Percentiles rank a stretch among this genome's conserved stretches.
phyloP scores from a whole-genome alignment of 2,797 vertebrate species.

The Diceros bicornis region DNA sequence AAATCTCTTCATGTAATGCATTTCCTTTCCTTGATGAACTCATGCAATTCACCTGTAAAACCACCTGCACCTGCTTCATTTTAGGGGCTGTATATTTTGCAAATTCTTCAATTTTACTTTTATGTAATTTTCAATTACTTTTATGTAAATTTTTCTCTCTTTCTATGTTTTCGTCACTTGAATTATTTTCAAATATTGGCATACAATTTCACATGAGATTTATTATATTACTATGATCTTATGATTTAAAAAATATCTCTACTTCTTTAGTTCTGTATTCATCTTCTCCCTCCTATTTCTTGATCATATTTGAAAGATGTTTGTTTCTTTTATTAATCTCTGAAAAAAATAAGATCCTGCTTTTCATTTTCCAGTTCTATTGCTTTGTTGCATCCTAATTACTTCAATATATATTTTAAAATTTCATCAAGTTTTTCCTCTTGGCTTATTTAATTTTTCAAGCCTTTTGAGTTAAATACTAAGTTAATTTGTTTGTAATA shows the following conservation, averaged over 20 bases:
- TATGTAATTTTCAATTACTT: background rate
- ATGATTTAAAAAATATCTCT: background rate
- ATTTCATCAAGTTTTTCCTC: background rate
- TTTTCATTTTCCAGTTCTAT: background rate
- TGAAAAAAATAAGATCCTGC: background rate
- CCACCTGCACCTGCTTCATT: background rate
- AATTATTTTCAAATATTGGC: background rate
- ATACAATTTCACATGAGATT: background rate
- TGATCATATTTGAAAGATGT: background rate
- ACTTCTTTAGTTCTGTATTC: background rate
- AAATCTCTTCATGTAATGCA: background rate
- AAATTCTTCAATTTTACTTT: background rate
- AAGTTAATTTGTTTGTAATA: conserved; percentile 4
- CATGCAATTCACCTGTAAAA: background rate
- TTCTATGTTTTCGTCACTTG: background rate
- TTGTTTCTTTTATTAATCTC: background rate
- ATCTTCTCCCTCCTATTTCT: background rate
- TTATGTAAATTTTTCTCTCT: background rate
- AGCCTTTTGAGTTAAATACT: background rate
- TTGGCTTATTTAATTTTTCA: conserved; percentile 6
- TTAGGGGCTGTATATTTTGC: background rate
- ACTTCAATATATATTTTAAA: background rate
- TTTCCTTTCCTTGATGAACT: background rate
- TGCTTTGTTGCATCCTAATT: background rate
- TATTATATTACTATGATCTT: background rate